A percentile compares a stretch with the other conserved stretches of the same genome.
Conservation (phyloP, 2,888 invertebrate genomes). For the Lissonota sp. region DNA sequence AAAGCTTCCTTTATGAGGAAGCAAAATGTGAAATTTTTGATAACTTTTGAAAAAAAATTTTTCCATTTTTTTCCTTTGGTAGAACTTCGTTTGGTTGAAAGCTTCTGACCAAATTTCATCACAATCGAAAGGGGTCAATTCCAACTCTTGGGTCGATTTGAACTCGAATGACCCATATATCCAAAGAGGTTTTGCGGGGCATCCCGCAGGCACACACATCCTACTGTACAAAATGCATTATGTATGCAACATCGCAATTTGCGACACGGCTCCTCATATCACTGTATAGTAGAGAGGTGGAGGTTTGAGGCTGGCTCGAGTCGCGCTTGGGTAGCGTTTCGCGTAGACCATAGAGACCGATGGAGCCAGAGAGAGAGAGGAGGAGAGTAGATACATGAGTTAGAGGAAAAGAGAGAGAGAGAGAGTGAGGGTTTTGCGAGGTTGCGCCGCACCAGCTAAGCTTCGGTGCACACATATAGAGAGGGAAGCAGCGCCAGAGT, state of each 20-base stretch:
- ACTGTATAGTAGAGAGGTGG: constrained; percentile 26
- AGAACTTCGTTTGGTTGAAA: too few species aligned
- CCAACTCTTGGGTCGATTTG: too few species aligned
- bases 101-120: too few species aligned
- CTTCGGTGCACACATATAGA: constrained; percentile 30
- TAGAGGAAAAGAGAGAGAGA: constrained; percentile 54
- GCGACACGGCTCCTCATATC: constrained; percentile 65
- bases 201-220: constrained; percentile 13
- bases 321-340: constrained; percentile 41
- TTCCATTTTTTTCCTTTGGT: too few species aligned
- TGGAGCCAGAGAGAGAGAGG: constrained; percentile 55
- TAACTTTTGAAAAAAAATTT: too few species aligned
- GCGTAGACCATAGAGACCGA: constrained; percentile 22
- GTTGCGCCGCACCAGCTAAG: constrained; percentile 37
- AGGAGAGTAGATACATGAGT: constrained; percentile 20
- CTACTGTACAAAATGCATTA: constrained; percentile 68
- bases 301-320: constrained; percentile 36
- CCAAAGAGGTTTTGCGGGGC: constrained; percentile 15
- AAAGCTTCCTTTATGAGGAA: too few species aligned
- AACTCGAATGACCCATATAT: too few species aligned
- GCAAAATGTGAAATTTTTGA: too few species aligned
- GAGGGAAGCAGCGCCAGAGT: not conserved
- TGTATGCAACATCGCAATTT: constrained; percentile 76
- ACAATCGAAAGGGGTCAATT: too few species aligned
- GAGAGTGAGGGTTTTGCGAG: constrained; percentile 21